Percentiles rank a stretch among this genome's conserved stretches.
These are phyloP conservation scores for Cephus sareptanus DNA, from an alignment of 2,888 invertebrate species.

Conservation along the genomic window DNA sequence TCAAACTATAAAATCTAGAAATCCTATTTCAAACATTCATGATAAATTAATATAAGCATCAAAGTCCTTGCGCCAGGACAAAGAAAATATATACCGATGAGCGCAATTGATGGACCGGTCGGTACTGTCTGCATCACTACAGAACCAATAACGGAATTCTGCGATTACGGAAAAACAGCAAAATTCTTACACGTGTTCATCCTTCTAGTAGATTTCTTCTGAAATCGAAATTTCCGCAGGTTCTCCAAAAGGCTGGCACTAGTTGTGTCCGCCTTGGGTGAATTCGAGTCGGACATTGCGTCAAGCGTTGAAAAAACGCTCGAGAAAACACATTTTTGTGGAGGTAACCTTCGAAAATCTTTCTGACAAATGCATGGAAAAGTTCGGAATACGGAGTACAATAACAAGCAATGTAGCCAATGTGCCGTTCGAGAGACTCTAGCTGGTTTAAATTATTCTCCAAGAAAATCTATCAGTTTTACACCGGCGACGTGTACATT, in stretches of 20 bases:
- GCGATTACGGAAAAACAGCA: constrained; percentile 2
- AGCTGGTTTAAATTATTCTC: not conserved
- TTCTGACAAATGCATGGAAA: constrained; percentile 15
- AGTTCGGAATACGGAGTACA: not conserved
- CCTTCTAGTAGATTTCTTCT: constrained; percentile 69
- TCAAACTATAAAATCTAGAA: not conserved
- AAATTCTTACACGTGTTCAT: constrained; percentile 52
- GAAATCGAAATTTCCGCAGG: constrained; percentile 77
- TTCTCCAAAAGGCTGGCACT: constrained; percentile 73
- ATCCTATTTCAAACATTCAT: not conserved
- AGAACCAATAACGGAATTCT: not conserved
- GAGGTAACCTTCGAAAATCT: constrained; percentile 20
- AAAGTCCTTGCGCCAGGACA: not conserved
- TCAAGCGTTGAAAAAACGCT: constrained; percentile 27
- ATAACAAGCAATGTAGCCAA: not conserved
- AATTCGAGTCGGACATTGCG: constrained; percentile 61
- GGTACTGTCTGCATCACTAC: not conserved
- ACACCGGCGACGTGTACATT: not conserved
- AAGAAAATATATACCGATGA: not conserved
- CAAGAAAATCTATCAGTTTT: not conserved
- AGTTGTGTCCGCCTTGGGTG: constrained; percentile 57
- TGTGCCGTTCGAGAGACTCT: not conserved
- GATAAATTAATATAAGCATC: not conserved
- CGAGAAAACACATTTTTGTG: constrained; percentile 28
- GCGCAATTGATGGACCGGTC: not conserved